Conservation (phyloP, 2,888 invertebrate genomes). For the Melanophora roralis region DNA sequence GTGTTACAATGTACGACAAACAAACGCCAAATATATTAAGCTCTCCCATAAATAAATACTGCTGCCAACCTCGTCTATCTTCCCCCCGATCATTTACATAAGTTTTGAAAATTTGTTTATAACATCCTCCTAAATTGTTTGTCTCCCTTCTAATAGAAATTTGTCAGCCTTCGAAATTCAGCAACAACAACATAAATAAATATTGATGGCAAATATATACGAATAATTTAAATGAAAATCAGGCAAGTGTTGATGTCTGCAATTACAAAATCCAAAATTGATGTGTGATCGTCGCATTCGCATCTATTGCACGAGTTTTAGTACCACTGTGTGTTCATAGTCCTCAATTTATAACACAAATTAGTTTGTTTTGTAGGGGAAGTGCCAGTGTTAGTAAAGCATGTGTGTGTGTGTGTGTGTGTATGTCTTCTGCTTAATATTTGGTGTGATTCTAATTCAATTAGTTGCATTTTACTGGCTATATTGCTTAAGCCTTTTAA, state of each 20-base stretch:
- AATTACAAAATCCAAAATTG: constrained; percentile 68
- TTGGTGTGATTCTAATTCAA: constrained; percentile 58
- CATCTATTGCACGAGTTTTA: background rate
- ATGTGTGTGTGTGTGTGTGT: background rate
- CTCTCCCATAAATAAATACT: background rate
- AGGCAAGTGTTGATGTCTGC: constrained; percentile 74
- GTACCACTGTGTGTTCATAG: background rate
- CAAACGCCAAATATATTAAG: constrained; percentile 31
- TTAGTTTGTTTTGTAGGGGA: background rate
- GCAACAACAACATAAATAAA: constrained; percentile 34
- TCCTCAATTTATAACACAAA: constrained; percentile 11
- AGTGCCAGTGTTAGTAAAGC: background rate
- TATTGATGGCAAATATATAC: constrained; percentile 27
- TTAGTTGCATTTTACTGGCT: constrained; percentile 54
- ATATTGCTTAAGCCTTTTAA: constrained; percentile 48
- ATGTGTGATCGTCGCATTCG: background rate
- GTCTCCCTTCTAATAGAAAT: constrained; percentile 45
- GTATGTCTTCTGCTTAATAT: constrained; percentile 12
- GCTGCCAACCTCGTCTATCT: background rate
- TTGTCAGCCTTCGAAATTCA: constrained; percentile 50
- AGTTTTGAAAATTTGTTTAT: constrained; percentile 29
- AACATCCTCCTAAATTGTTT: constrained; percentile 56
- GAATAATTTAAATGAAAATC: constrained; percentile 39
- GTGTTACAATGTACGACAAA: constrained; percentile 10
- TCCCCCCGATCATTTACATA: background rate